Base-by-base conservation (phyloP, 2,888 invertebrate genomes). In the Erpobdella octoculata region DNA sequence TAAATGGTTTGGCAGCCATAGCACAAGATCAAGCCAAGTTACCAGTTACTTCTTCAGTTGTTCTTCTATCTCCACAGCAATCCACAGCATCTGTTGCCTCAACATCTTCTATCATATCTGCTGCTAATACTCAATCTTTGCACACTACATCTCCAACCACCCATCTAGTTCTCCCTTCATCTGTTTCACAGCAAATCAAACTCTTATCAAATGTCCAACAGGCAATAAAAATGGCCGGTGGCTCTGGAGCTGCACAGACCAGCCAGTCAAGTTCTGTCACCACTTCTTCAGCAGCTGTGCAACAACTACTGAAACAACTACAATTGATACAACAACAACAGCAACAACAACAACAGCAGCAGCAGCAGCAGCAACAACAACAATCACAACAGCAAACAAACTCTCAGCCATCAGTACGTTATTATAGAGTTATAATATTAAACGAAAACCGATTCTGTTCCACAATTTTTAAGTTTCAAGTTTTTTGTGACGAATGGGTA, bases 241-340 rank as follows among this genome's bases (percentile, higher is more conserved):
- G 38, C 12, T 28, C 41, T 3, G 36, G 33, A 9, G 37, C 69
- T 33, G 28, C 53, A 5, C 18, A 2, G 3, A 2, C 31, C 1
- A 67, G n/a, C 41, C 35, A 28, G 8, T 5, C 46, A 12, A 67
- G 9, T 21, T n/a, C 53, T 9, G n/a, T 31, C 9, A 25, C 69
- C 6, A 31, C 67, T 28, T 41, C 46, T 21, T 48, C 67, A 12
- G 31, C 46, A 18, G 25, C 58, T 25, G 25, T 64, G 35, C 71
- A 71, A 65, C 71, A 65, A 38, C 69, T 71, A 18, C 36, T 46
- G 9, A 38, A 36, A 31, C 72, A 69, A 46, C 37, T 67, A 33
- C 67, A 67, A 28, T 46, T 67, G 18, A 25, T 69, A 21, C 72
- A 61, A 25, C 72, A 72, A 46, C 61, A 37, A n/a, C 72, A 68